phyloP scores from a whole-genome alignment of 2,113 vertebrate species.

The Odocoileus virginianus region DNA sequence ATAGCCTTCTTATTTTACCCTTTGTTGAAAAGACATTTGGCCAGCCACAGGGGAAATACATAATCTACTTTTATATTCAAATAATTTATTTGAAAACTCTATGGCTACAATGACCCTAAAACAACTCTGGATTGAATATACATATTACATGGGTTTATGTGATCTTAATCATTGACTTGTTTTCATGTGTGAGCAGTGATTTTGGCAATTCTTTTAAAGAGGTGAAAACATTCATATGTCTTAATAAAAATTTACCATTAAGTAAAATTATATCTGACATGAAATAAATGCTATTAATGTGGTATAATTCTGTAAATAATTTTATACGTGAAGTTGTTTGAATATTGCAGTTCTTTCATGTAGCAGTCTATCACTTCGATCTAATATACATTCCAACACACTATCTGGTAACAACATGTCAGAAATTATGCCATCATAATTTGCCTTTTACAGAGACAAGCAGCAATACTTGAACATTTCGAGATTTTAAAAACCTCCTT shows the following conservation, averaged over 20 bases:
- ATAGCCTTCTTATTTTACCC: slow-evolving; percentile 87
- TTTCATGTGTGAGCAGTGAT: slow-evolving; percentile 75
- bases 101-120: slow-evolving; percentile 80
- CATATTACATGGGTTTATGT: slow-evolving; percentile 70
- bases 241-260: slow-evolving; percentile 34
- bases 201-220: slow-evolving; percentile 51
- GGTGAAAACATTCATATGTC: slow-evolving; percentile 19
- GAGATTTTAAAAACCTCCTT: background rate
- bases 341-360: background rate
- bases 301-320: slow-evolving; percentile 29
- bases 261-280: slow-evolving; percentile 53
- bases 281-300: background rate
- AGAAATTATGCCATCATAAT: slow-evolving; percentile 46
- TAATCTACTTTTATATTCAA: slow-evolving; percentile 89
- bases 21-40: slow-evolving; percentile 88
- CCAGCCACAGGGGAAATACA: slow-evolving; percentile 87
- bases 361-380: slow-evolving; percentile 18
- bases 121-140: slow-evolving; percentile 80
- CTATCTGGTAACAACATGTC: slow-evolving; percentile 31
- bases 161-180: slow-evolving; percentile 78
- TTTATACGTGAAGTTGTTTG: background rate
- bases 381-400: slow-evolving; percentile 67
- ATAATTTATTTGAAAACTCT: slow-evolving; percentile 85
- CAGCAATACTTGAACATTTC: background rate
- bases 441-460: slow-evolving; percentile 30